Percentiles rank a stretch among this genome's conserved stretches.
phyloP scores from a whole-genome alignment of 2,113 vertebrate genomes.

The Ursus arctos region DNA sequence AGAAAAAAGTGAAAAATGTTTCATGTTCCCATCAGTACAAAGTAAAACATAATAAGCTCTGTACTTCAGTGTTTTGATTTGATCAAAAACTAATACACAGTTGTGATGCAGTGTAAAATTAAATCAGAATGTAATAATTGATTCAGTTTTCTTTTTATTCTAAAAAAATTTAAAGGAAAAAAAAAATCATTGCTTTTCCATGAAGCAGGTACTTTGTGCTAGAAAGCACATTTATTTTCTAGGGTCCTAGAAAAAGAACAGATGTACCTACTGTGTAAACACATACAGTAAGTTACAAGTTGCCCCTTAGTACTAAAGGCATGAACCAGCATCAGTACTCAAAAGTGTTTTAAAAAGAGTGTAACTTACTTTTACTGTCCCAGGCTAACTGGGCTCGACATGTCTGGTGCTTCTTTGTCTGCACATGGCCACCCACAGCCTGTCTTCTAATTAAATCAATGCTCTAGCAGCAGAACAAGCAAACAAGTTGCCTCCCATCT shows the following conservation, averaged over 20 bases:
- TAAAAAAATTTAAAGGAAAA: background rate
- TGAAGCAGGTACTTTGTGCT: constrained; percentile 56
- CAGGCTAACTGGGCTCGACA: constrained; percentile 78
- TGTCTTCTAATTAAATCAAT: constrained; percentile 84
- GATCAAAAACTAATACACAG: background rate
- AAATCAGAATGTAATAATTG: constrained; percentile 41
- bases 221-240: background rate
- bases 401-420: constrained; percentile 81
- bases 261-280: constrained; percentile 61
- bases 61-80: constrained; percentile 44
- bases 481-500: constrained; percentile 81
- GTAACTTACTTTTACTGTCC: constrained; percentile 82
- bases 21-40: constrained; percentile 4
- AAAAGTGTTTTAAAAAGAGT: constrained; percentile 70
- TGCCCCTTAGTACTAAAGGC: constrained; percentile 71
- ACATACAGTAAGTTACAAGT: constrained; percentile 77
- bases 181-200: constrained; percentile 50
- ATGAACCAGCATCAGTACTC: constrained; percentile 76
- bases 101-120: constrained; percentile 45
- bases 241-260: constrained; percentile 48
- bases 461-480: constrained; percentile 80
- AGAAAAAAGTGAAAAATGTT: constrained; percentile 10
- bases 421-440: constrained; percentile 82
- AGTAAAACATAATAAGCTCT: constrained; percentile 38
- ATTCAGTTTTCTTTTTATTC: constrained; percentile 35